Conservation (phyloP, 2,888 invertebrate genomes). For the Petrophora chlorosata region DNA sequence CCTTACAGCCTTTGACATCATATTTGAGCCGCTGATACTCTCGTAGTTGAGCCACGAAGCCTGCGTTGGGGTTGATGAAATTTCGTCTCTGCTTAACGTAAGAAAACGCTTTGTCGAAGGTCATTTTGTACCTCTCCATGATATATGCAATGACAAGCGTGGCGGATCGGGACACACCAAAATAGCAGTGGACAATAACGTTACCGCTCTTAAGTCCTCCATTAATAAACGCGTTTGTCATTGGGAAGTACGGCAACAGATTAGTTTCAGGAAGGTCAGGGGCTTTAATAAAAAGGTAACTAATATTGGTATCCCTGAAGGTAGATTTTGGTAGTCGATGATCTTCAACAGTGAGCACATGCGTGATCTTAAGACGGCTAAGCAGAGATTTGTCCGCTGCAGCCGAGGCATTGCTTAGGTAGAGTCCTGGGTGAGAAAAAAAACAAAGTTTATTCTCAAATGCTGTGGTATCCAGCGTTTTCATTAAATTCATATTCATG, state of each 20-base stretch:
- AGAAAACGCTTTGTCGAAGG: slow-evolving; percentile 93
- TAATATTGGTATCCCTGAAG: slow-evolving; percentile 35
- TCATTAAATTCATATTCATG: too few species aligned
- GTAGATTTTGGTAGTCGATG: slow-evolving; percentile 30
- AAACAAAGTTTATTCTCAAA: background rate
- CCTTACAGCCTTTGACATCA: slow-evolving; percentile 63
- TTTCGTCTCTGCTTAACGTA: slow-evolving; percentile 92
- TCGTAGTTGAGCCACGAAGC: slow-evolving; percentile 95
- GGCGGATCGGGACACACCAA: slow-evolving; percentile 96
- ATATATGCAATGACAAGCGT: slow-evolving; percentile 97
- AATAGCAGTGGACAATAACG: slow-evolving; percentile 97
- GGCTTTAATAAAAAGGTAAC: slow-evolving; percentile 76
- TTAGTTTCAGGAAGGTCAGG: slow-evolving; percentile 72
- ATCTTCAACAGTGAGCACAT: slow-evolving; percentile 52
- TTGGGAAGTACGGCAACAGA: slow-evolving; percentile 75
- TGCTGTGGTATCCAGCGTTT: too few species aligned
- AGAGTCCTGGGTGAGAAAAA: slow-evolving; percentile 40
- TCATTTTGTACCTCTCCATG: slow-evolving; percentile 93
- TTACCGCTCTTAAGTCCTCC: slow-evolving; percentile 85
- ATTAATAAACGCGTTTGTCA: slow-evolving; percentile 75
- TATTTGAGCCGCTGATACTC: slow-evolving; percentile 81
- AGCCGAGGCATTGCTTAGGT: slow-evolving; percentile 51
- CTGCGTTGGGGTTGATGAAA: slow-evolving; percentile 97
- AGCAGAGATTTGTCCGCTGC: slow-evolving; percentile 46
- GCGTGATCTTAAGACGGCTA: slow-evolving; percentile 48